Conservation (phyloP, 1,140 invertebrate genomes). For the Heliothis subflexa region DNA sequence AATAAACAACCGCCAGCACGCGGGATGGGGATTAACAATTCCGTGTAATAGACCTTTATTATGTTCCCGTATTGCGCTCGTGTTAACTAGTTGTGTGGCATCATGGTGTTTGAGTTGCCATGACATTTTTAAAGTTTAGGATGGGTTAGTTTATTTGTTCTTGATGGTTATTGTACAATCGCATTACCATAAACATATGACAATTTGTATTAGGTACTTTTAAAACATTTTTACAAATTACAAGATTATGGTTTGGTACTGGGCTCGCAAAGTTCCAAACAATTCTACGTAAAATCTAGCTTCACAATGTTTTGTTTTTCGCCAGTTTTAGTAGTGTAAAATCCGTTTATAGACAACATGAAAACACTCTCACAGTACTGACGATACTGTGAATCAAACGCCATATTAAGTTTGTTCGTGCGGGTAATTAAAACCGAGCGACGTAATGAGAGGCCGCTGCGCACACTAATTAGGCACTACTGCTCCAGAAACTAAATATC, state of each 20-base stretch:
- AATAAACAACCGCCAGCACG: conserved; percentile 70
- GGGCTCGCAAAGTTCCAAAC: not conserved
- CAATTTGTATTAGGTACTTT: too few species aligned
- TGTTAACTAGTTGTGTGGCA: conserved; percentile 26
- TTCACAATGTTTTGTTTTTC: not conserved
- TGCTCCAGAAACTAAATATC: conserved; percentile 74
- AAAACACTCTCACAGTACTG: conserved; percentile 27
- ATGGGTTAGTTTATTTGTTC: too few species aligned
- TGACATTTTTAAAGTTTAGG: not conserved
- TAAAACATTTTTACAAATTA: too few species aligned
- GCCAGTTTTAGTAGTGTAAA: not conserved
- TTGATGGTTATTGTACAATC: too few species aligned
- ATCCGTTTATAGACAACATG: conserved; percentile 30
- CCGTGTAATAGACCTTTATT: conserved; percentile 62
- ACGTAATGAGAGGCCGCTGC: conserved; percentile 67
- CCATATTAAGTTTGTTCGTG: conserved; percentile 64
- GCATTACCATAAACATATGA: too few species aligned
- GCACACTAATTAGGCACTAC: conserved; percentile 72
- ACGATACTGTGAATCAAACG: conserved; percentile 56
- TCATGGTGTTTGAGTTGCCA: not conserved
- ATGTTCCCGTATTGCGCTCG: conserved; percentile 44
- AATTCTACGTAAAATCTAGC: not conserved
- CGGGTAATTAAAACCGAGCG: conserved; percentile 74
- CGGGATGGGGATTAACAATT: conserved; percentile 61
- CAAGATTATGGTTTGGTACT: too few species aligned